Base-by-base conservation (phyloP, 2,797 vertebrate species). In the Fundulus diaphanus region DNA sequence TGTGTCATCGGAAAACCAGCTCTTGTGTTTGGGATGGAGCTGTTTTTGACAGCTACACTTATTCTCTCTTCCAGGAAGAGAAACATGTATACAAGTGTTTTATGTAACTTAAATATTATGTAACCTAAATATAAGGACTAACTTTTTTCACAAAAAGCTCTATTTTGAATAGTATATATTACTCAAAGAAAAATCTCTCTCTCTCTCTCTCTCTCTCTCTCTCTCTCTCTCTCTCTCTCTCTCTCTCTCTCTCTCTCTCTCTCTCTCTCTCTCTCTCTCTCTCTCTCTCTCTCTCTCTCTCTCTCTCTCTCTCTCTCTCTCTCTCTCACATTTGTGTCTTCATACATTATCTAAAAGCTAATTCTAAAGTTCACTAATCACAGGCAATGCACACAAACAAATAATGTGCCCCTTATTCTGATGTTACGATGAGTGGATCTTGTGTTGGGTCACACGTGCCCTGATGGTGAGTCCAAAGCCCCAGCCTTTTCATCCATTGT, bases 281-380 rank as follows among this genome's bases (percentile, higher is more conserved):
- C 42, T 42, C 12, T 42, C 42, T 42, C n/a, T n/a, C n/a, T n/a
- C n/a, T n/a, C n/a, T n/a, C n/a, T 42, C 42, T 42, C 12, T 42
- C 42, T 42, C n/a, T n/a, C n/a, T n/a, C n/a, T n/a, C n/a, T n/a
- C n/a, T 42, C 42, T 42, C 12, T 42, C 42, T 42, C n/a, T n/a
- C n/a, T n/a, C n/a, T n/a, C n/a, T n/a, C n/a, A n/a, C n/a, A n/a
- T 65, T 24, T 5, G 22, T 24, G 12, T n/a, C 5, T 65, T 42
- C 61, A 42, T 65, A 40, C 24, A 42, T n/a, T 5, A 15, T 42
- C 22, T 37, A 35, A 63, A 12, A 15, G 7, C 29, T 33, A 20
- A 59, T 3, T 27, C 27, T 57, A 31, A 57, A 59, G 8, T 15
- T 15, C 70, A 67, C 72, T 79, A 85, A 89, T 89, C 82, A 82